A percentile compares a stretch with the other conserved stretches of the same genome.
These are phyloP conservation scores for Pycnonotus jocosus DNA, from an alignment of 2,113 vertebrate genomes.

Conservation along the genomic window DNA sequence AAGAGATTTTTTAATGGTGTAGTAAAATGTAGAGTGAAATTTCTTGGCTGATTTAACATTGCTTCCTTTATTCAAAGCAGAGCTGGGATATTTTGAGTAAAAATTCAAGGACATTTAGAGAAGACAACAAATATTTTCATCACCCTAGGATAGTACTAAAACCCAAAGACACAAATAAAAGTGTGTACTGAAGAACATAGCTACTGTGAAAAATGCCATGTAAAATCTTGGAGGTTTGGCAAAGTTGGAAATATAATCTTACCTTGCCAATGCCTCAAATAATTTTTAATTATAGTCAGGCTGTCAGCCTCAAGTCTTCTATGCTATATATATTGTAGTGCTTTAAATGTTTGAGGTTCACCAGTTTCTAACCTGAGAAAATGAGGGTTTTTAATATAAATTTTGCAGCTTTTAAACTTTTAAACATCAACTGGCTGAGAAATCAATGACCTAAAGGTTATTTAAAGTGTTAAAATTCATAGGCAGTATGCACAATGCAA, in stretches of 20 bases:
- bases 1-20: not conserved
- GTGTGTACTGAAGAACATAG: not conserved
- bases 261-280: not conserved
- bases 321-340: not conserved
- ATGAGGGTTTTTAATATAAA: not conserved
- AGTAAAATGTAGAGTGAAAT: not conserved
- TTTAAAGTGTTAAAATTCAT: conserved; percentile 31
- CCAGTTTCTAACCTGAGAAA: not conserved
- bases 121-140: not conserved
- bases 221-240: not conserved
- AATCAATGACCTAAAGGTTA: conserved; percentile 10
- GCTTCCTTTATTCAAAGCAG: not conserved
- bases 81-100: not conserved
- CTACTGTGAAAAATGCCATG: not conserved
- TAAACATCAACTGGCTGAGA: not conserved
- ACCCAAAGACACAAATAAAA: not conserved
- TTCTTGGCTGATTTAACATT: not conserved
- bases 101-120: not conserved
- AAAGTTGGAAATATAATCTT: not conserved
- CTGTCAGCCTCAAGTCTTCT: not conserved
- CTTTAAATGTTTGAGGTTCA: not conserved
- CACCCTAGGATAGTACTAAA: not conserved
- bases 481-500: not conserved
- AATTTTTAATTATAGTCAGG: not conserved
- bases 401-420: not conserved